Conservation (phyloP, 2,113 vertebrate species). For the Planiliza haematocheilus region DNA sequence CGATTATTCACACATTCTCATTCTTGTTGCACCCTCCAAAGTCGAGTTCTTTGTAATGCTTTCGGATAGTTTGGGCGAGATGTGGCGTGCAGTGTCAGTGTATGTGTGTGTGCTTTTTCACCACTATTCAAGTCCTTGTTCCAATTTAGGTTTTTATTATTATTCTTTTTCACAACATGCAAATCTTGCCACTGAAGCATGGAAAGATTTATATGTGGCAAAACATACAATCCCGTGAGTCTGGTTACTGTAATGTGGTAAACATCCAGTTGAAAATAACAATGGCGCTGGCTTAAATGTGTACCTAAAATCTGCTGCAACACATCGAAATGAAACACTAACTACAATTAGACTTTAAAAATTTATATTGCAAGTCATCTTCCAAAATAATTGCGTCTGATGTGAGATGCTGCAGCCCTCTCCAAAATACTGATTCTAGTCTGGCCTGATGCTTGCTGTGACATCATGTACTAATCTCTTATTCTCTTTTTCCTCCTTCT, state of each 20-base stretch:
- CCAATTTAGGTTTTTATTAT: not conserved
- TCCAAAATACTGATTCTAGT: conserved; percentile 73
- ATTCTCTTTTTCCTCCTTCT: conserved; percentile 70
- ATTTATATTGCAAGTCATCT: conserved; percentile 69
- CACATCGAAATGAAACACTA: conserved; percentile 20
- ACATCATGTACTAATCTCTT: conserved; percentile 78
- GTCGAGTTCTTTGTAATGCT: conserved; percentile 54
- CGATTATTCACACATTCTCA: conserved; percentile 64
- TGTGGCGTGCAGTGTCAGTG: conserved; percentile 33
- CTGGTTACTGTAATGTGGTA: not conserved
- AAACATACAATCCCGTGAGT: not conserved
- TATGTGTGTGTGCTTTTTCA: conserved; percentile 1
- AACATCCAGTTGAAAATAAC: not conserved
- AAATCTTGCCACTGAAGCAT: not conserved
- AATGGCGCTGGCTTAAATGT: not conserved
- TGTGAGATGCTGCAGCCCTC: conserved; percentile 67
- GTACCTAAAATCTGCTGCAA: conserved; percentile 14
- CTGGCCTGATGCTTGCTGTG: conserved; percentile 68
- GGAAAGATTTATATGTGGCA: not conserved
- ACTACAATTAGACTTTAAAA: conserved; percentile 43
- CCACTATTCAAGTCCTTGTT: conserved; percentile 9
- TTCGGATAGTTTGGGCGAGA: conserved; percentile 57
- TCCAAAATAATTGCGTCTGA: conserved; percentile 65
- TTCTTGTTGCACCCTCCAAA: conserved; percentile 62
- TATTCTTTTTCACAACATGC: not conserved